Evolutionary conservation across 2,888 invertebrate species (phyloP), one percentile per base, ranked within the genome.

Genomic region (Gastracanthus pulcherrimus): DNA sequence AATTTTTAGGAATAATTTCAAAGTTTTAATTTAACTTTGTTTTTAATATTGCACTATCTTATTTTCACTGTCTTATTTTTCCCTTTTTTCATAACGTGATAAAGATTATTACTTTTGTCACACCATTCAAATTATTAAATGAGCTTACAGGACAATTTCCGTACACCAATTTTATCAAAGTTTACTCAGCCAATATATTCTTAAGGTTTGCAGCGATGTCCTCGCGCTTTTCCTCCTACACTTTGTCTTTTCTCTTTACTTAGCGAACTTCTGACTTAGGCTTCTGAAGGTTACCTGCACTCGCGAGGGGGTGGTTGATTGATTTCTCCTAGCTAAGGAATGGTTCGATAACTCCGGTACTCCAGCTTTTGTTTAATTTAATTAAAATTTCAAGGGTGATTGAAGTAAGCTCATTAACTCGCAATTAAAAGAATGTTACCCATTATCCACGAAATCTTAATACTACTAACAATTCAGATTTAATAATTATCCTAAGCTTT

Each of bases 371-470:
- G 36, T 75, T 80, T 75, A 75, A 80, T 80, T 76, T 76, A 80
- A 80, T 80, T 76, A 75, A 80, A 80, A 80, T 76, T 75, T 80
- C 70, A 70, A 76, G 62, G 48, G 62, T 70, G 36, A 69, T 75
- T 29, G 36, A 67, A 75, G 38, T 36, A 60, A 55, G 58, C 74
- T 74, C 36, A 67, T 60, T 69, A 74, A 69, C 74, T 60, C 38
- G 34, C 60, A 36, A 62, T 48, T 36, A 48, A 55, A 58, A 66
- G 31, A 67, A 41, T 11, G 34, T 4, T 23, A 5, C 3, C 16
- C 41, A 19, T 55, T 45, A 34, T 16, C 19, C 23, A 2, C 2
- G 11, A n/a, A n/a, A n/a, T n/a, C n/a, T n/a, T n/a, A n/a, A n/a
- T n/a, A n/a, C n/a, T n/a, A 5, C 58, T 60, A n/a, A 41, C 55